phyloP scores from a whole-genome alignment of 2,113 vertebrate species.

The Harpagus bidentatus region DNA sequence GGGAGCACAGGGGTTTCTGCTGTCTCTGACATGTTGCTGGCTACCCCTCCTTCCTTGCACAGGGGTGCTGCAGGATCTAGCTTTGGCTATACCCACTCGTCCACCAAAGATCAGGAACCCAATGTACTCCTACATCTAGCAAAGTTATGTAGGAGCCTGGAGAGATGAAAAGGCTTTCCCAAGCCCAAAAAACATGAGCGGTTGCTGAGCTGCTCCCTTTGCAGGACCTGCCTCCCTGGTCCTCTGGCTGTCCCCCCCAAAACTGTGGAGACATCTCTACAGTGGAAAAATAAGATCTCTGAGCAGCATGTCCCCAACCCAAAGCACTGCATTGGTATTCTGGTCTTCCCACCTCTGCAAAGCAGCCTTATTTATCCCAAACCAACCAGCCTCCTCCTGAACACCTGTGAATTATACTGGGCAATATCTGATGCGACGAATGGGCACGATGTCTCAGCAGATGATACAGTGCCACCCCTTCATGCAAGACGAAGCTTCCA shows the following conservation, averaged over 20 bases:
- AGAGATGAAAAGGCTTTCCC: background rate
- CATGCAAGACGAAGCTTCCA: background rate
- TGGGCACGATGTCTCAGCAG: background rate
- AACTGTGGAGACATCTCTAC: background rate
- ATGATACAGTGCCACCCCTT: background rate
- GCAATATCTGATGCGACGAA: rapidly evolving
- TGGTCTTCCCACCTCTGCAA: background rate
- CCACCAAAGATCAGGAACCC: background rate
- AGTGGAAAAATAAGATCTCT: background rate
- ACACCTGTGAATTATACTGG: background rate
- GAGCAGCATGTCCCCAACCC: background rate
- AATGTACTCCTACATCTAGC: background rate
- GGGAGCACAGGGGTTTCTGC: background rate
- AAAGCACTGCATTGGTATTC: background rate
- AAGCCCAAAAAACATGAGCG: background rate
- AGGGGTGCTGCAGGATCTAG: rapidly evolving
- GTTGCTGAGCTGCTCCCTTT: background rate
- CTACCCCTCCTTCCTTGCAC: background rate
- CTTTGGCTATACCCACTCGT: background rate
- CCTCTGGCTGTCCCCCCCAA: background rate
- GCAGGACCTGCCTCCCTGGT: background rate
- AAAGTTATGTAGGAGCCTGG: background rate
- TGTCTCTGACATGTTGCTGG: background rate
- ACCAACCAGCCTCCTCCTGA: background rate
- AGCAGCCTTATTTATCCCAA: background rate